These are phyloP conservation scores for Tetragonisca angustula DNA, from an alignment of 2,888 invertebrate genomes.

Conservation along the genomic window DNA sequence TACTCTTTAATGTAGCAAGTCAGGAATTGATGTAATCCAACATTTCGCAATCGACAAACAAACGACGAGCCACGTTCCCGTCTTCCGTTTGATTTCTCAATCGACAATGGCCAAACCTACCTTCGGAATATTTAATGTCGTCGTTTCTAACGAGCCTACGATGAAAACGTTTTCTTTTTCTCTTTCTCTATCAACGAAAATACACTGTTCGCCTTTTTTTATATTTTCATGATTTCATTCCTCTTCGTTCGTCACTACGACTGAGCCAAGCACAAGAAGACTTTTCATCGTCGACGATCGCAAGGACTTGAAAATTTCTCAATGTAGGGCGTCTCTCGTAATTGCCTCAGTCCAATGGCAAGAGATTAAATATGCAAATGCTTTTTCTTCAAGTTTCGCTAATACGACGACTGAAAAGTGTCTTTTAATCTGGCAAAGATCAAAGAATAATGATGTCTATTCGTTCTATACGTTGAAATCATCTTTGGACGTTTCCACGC, in stretches of 20 bases:
- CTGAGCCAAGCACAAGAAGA: background rate
- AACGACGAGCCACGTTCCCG: conserved; percentile 55
- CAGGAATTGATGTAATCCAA: conserved; percentile 36
- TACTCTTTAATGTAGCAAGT: background rate
- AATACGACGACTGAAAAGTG: background rate
- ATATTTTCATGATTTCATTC: background rate
- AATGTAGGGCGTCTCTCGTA: conserved; percentile 31
- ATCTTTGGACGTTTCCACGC: background rate
- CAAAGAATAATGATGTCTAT: background rate
- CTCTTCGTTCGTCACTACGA: background rate
- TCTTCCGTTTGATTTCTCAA: conserved; percentile 69
- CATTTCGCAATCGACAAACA: conserved; percentile 59
- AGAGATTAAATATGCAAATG: conserved; percentile 29
- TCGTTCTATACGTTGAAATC: background rate
- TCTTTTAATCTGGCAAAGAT: background rate
- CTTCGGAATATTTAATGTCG: conserved; percentile 61
- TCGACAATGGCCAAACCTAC: conserved; percentile 42
- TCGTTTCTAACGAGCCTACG: conserved; percentile 8
- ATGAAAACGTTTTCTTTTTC: background rate
- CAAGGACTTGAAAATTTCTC: conserved; percentile 14
- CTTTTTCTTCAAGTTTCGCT: background rate
- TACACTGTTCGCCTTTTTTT: background rate
- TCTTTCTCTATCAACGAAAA: background rate
- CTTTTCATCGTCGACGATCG: background rate
- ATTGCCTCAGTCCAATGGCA: conserved; percentile 24